A percentile compares a stretch with the other conserved stretches of the same genome.
These are phyloP conservation scores for Oophaga pumilio DNA, from an alignment of 2,113 vertebrate species.

Conservation along the genomic window DNA sequence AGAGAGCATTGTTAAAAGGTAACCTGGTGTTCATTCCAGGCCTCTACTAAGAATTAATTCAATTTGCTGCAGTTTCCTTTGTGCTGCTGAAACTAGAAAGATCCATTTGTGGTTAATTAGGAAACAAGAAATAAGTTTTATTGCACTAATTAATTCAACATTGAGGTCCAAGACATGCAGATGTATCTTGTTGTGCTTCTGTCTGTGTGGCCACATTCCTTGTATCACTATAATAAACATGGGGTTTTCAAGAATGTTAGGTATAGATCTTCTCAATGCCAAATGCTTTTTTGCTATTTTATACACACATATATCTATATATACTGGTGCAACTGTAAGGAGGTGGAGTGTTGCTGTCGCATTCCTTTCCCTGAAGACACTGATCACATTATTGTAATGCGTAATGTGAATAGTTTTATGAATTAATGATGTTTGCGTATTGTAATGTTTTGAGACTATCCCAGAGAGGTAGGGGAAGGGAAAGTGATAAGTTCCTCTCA, in stretches of 20 bases:
- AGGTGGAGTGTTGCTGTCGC: too few relatives aligned
- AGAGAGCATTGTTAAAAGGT: conserved; percentile 25
- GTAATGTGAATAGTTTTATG: too few relatives aligned
- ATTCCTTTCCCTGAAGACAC: too few relatives aligned
- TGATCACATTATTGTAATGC: too few relatives aligned
- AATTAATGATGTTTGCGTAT: too few relatives aligned
- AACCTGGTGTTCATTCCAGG: conserved; percentile 42
- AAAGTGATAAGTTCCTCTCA: too few relatives aligned
- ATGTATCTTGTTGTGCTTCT: conserved; percentile 48
- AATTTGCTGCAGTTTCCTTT: conserved; percentile 47
- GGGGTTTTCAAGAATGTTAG: conserved; percentile 9
- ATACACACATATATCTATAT: background rate
- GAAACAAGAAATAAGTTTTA: conserved; percentile 51
- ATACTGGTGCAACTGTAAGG: background rate
- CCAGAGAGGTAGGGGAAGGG: too few relatives aligned
- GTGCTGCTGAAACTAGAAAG: conserved; percentile 12
- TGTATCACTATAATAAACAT: conserved; percentile 38
- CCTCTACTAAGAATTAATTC: conserved; percentile 42
- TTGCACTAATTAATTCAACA: conserved; percentile 51
- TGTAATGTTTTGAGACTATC: too few relatives aligned
- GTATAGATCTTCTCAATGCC: background rate
- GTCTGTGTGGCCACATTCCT: conserved; percentile 54
- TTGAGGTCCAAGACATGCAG: conserved; percentile 42
- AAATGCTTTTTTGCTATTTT: background rate
- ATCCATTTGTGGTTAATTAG: conserved; percentile 54